A percentile compares a stretch with the other conserved stretches of the same genome.
phyloP scores from a whole-genome alignment of 1,140 invertebrate genomes.

The Sinella curviseta region DNA sequence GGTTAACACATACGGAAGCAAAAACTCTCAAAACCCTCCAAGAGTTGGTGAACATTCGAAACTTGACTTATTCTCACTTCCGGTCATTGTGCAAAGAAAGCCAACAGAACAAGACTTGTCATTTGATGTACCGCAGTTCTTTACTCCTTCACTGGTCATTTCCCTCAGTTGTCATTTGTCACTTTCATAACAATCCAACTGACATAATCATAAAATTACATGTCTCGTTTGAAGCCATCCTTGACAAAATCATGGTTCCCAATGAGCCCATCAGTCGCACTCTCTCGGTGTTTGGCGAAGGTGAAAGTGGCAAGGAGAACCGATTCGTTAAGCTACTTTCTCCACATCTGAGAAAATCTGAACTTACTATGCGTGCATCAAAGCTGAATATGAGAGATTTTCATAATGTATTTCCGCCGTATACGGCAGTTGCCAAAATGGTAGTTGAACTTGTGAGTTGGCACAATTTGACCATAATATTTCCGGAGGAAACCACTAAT shows the following conservation, averaged over 20 bases:
- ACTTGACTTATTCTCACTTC: neutral
- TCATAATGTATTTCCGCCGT: neutral
- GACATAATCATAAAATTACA: neutral
- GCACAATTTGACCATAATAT: neutral
- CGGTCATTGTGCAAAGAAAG: neutral
- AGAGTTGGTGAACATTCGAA: neutral
- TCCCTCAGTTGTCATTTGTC: neutral
- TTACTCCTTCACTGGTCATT: neutral
- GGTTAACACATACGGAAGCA: neutral
- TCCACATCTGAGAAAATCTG: neutral
- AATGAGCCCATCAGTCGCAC: neutral
- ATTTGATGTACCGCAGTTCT: neutral
- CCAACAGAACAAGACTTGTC: neutral
- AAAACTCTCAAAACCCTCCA: neutral
- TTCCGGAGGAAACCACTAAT: neutral
- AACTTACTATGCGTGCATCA: neutral
- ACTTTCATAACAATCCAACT: neutral
- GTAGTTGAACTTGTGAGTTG: neutral
- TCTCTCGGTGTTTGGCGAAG: neutral
- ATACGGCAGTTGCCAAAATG: neutral
- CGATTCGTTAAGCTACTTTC: neutral
- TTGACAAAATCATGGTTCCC: neutral
- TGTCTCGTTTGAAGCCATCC: neutral
- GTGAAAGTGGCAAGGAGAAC: neutral
- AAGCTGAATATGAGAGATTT: neutral